Evolutionary conservation across 2,797 vertebrate genomes (phyloP).

Genomic region (Rhinogobio ventralis): DNA sequence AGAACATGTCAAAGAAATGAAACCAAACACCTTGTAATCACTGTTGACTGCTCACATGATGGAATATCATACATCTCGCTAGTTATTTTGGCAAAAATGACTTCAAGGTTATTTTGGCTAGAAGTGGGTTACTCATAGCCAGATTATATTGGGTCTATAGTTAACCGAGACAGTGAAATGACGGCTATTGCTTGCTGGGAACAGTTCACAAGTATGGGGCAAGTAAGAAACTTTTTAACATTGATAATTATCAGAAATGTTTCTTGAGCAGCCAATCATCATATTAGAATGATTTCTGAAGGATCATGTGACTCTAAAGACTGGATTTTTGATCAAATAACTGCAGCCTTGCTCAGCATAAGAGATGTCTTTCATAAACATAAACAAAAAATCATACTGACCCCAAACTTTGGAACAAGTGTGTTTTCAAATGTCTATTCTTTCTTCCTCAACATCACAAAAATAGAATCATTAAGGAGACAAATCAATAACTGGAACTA

Average conservation of each 20-base stretch:
- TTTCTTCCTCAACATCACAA: neutral
- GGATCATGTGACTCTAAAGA: neutral
- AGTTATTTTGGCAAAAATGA: too few relatives aligned
- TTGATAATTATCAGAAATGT: neutral
- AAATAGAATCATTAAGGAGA: neutral
- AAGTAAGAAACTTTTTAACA: neutral
- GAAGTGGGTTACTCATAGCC: too few relatives aligned
- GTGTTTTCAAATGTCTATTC: neutral
- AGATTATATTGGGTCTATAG: too few relatives aligned
- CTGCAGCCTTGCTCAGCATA: neutral
- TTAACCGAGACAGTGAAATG: too few relatives aligned
- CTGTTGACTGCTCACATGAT: too few relatives aligned
- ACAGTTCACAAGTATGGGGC: neutral
- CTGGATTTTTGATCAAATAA: neutral
- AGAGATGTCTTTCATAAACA: neutral
- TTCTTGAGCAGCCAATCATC: neutral
- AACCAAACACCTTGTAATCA: too few relatives aligned
- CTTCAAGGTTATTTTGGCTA: too few relatives aligned
- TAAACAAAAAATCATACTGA: neutral
- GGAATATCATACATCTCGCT: too few relatives aligned
- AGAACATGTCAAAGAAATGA: too few relatives aligned
- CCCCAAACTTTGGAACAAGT: neutral
- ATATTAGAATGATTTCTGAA: neutral
- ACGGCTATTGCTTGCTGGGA: too few relatives aligned
- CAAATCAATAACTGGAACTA: neutral